phyloP scores from a whole-genome alignment of 2,113 vertebrate species.

The Salvelinus namaycush region DNA sequence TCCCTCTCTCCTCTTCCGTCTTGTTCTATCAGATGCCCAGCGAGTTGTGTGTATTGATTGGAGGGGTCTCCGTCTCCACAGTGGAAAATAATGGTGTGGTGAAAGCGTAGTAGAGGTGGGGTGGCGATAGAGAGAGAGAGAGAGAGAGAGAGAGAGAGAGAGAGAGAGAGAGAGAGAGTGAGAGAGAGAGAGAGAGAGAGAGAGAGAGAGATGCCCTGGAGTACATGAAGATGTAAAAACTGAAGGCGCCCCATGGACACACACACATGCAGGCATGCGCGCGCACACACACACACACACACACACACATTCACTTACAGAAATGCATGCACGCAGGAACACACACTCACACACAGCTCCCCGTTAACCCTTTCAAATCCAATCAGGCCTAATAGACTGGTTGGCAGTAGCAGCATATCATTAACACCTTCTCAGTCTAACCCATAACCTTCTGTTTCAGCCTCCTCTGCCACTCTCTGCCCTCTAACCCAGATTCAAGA shows the following conservation, averaged over 20 bases:
- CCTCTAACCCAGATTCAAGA: constrained; percentile 78
- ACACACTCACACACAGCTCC: constrained; percentile 10
- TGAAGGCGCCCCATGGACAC: constrained; percentile 75
- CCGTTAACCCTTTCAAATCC: not conserved
- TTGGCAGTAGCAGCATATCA: not conserved
- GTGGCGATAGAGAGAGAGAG: constrained; percentile 19
- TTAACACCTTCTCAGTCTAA: not conserved
- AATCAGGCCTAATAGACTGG: not conserved
- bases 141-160: constrained; percentile 47
- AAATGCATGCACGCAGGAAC: constrained; percentile 23
- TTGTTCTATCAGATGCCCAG: constrained; percentile 74
- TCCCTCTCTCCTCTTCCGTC: constrained; percentile 20
- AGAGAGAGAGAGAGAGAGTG: constrained; percentile 49
- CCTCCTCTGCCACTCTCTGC: constrained; percentile 65
- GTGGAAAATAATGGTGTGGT: constrained; percentile 85
- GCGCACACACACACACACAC: constrained; percentile 5
- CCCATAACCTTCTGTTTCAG: not conserved
- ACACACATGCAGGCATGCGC: not conserved
- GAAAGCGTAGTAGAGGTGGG: constrained; percentile 66
- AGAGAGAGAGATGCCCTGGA: constrained; percentile 65
- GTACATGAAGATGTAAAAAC: constrained; percentile 83
- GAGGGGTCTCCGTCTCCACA: constrained; percentile 74
- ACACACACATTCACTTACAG: not conserved
- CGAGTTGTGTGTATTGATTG: constrained; percentile 86
- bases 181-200: constrained; percentile 37